These are phyloP conservation scores for Gerris lacustris DNA, from an alignment of 2,888 invertebrate genomes.

Conservation along the genomic window DNA sequence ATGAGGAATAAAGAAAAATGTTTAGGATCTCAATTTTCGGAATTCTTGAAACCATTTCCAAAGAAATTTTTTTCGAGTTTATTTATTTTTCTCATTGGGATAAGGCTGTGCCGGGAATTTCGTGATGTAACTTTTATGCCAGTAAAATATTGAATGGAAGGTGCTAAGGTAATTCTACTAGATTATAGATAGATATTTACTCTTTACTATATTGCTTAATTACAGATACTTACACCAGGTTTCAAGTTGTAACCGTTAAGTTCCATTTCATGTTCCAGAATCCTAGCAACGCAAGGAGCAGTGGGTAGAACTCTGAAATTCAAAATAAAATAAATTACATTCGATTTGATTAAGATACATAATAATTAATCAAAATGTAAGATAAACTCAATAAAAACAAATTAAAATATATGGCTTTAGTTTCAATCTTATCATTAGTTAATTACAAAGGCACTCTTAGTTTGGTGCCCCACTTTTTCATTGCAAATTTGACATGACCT, in stretches of 20 bases:
- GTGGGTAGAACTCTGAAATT: slow-evolving; percentile 51
- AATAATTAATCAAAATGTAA: not conserved
- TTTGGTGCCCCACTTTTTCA: no score
- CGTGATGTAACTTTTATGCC: not conserved
- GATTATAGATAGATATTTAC: no score
- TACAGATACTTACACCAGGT: slow-evolving; percentile 46
- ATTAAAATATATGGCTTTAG: no score
- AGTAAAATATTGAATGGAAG: not conserved
- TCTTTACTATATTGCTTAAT: no score
- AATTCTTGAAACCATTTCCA: slow-evolving; percentile 7
- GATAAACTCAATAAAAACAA: not conserved
- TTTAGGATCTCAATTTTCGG: not conserved
- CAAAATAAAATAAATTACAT: slow-evolving; percentile 11
- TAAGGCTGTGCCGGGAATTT: slow-evolving; percentile 4
- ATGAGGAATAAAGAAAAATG: not conserved
- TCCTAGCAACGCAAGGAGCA: slow-evolving; percentile 63
- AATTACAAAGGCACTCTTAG: no score
- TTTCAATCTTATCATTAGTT: no score
- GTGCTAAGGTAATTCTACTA: no score
- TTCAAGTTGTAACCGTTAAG: slow-evolving; percentile 54
- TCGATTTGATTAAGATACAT: not conserved
- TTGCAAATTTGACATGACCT: no score
- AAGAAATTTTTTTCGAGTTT: slow-evolving; percentile 6
- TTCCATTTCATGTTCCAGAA: slow-evolving; percentile 57
- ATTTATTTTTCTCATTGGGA: slow-evolving; percentile 4